Base-by-base conservation (phyloP, 2,888 invertebrate genomes). In the Rhorus exstirpatorius region DNA sequence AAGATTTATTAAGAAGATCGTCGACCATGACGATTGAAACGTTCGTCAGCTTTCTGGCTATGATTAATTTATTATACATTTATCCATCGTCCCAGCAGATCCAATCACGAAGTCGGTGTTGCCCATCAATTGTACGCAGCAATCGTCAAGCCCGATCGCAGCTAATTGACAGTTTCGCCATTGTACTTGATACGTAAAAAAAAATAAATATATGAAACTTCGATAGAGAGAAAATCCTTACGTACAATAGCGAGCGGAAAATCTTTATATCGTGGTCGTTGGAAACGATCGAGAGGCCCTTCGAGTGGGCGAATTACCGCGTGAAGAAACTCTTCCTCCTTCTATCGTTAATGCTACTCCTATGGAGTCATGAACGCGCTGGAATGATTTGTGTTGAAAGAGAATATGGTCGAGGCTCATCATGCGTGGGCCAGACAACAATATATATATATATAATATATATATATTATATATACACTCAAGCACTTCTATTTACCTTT, bases 301-400 rank as follows among this genome's bases (percentile, higher is more conserved):
- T 26, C 26, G 58, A 71, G 81, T 81, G 71, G 81, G 76, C 71
- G 81, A 65, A 63, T 12, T 49, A 44, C 24, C 31, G 74, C 76
- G 65, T 71, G 75, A 70, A 58, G 76, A 76, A 76, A 81, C 65
- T 71, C 65, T 70, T 61, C 44, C 53, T 31, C 31, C 26, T 55
- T 38, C 21, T 61, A 61, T 53, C 51, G 10, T 71, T 46, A 41
- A 12, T 60, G 46, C 71, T 12, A 44, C 35, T 60, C 31, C 58
- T 17, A 24, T 46, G 31, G 41, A 35, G 67, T 6, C 49, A 38
- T 44, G 49, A 55, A 41, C 53, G 46, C 44, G 65, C 63, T 21
- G 35, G 41, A 60, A 76, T 81, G 81, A 81, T 81, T 81, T 81
- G 76, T 77, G 76, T 58, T 60, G 65, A 10, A 46, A 70, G 65